Conservation (phyloP, 92 coral and sea anemone species). For the Epizoanthus scotinus region DNA sequence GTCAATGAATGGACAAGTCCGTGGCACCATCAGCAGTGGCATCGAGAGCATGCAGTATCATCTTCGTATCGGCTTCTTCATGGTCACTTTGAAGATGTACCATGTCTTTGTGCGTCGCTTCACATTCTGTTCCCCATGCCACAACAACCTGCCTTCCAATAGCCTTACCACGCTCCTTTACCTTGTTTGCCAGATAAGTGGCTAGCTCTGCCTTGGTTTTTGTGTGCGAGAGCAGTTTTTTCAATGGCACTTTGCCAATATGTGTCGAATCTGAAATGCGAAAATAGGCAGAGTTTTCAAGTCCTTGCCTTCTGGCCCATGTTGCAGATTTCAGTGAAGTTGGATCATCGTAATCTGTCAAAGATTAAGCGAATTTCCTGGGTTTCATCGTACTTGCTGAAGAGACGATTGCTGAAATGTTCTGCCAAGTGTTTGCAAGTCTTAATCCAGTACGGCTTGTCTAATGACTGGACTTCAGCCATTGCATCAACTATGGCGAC, state of each 20-base stretch:
- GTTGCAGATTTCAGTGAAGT: conserved; percentile 39
- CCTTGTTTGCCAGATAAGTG: conserved; percentile 45
- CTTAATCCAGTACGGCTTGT: conserved; percentile 40
- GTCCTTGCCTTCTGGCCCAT: conserved; percentile 34
- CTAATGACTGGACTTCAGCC: conserved; percentile 50
- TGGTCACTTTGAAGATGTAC: conserved; percentile 32
- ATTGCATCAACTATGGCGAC: conserved; percentile 51
- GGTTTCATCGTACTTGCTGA: conserved; percentile 7
- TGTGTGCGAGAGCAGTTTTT: conserved; percentile 48
- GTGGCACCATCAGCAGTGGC: conserved; percentile 44
- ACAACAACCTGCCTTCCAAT: conserved; percentile 42
- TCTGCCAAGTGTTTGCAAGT: conserved; percentile 39
- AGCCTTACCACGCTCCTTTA: conserved; percentile 29
- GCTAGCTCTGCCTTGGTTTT: no score
- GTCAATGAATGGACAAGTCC: conserved; percentile 18
- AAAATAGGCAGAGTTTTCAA: conserved; percentile 41
- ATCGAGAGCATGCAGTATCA: conserved; percentile 50
- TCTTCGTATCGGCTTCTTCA: conserved; percentile 53
- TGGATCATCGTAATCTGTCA: conserved; percentile 52
- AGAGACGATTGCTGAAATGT: conserved; percentile 7
- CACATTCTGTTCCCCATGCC: conserved; percentile 46
- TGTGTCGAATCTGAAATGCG: conserved; percentile 52
- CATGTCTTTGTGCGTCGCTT: conserved; percentile 43
- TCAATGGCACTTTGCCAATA: conserved; percentile 50
- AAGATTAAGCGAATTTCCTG: conserved; percentile 34